Base-by-base conservation (phyloP, 2,113 vertebrate species). In the Tetraodon nigroviridis region DNA sequence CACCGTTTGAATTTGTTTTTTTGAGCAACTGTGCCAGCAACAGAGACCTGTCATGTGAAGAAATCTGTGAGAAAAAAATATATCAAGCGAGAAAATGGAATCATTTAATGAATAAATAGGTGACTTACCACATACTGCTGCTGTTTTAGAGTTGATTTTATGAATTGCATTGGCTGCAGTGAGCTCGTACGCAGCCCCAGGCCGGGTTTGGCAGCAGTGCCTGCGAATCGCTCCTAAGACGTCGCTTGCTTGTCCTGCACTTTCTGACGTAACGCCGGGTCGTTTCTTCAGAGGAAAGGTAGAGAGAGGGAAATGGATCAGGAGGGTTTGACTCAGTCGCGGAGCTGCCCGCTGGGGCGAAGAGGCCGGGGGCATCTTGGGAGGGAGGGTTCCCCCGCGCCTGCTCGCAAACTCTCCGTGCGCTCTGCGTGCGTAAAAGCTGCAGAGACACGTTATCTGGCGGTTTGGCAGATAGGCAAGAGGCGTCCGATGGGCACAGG, bases 261-360 rank as follows among this genome's bases (percentile, higher is more conserved):
- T 86, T 89, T 88, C 84, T 92, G 90, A 92, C 89, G 90, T 88
- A 90, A 89, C 86, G 71, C 64, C 76, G 73, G 72, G 48, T 82
- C 64, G 67, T 84, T 84, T 88, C 82, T 89, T 85, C 83, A 65
- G 73, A 52, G 70, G 78, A 82, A 87, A 86, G 83, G 84, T 88
- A 66, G 78, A 82, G 84, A 77, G 86, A 78, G 82, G 69, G 73
- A 58, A 71, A 52, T 64, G 77, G 80, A 68, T 59, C 45, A 12
- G 54, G 64, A 42, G 61, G 67, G 62, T 46, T 67, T 71, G 64
- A 56, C 71, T 75, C 52, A 73, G 66, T 67, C 56, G 57, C 27
- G 61, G 75, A 83, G 80, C 58, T 73, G 61, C 73, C 73, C 58
- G 55, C 67, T 66, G 58, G 58, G 76, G 73, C 69, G 66, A 73